Evolutionary conservation across 2,888 invertebrate species (phyloP).

Genomic region (Yponomeuta evonymella): DNA sequence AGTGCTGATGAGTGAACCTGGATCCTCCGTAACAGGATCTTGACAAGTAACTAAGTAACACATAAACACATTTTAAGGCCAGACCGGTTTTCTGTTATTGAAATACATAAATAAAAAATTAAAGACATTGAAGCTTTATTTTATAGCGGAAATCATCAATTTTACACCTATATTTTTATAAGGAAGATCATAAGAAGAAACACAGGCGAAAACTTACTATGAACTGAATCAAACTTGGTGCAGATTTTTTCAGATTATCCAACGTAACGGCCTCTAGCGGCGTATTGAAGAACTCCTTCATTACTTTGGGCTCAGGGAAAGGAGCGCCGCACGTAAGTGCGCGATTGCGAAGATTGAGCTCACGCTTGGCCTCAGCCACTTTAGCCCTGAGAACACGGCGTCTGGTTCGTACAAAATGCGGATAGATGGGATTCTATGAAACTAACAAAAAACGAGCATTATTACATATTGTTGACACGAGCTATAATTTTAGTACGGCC

Average conservation of each 20-base stretch:
- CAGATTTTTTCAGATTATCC: conserved; percentile 73
- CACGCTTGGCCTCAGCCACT: conserved; percentile 79
- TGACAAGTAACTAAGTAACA: no score
- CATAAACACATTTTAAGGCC: no score
- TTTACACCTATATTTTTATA: no score
- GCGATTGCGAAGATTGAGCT: conserved; percentile 80
- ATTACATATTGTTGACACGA: background rate
- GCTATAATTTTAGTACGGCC: background rate
- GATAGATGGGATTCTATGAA: conserved; percentile 13
- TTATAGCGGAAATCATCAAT: no score
- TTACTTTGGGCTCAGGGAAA: conserved; percentile 84
- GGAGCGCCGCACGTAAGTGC: conserved; percentile 75
- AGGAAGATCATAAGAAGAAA: background rate
- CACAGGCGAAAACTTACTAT: conserved; percentile 64
- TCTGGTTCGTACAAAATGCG: background rate
- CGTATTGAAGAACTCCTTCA: conserved; percentile 81
- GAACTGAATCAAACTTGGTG: conserved; percentile 82
- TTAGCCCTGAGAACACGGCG: conserved; percentile 69
- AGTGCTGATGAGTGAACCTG: no score
- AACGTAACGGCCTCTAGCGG: conserved; percentile 71
- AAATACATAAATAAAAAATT: no score
- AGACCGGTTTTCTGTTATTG: no score
- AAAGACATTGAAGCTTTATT: no score
- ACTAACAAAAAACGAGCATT: background rate
- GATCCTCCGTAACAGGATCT: no score